phyloP scores from a whole-genome alignment of 2,797 vertebrate genomes.

The Sebastes wilsoni region DNA sequence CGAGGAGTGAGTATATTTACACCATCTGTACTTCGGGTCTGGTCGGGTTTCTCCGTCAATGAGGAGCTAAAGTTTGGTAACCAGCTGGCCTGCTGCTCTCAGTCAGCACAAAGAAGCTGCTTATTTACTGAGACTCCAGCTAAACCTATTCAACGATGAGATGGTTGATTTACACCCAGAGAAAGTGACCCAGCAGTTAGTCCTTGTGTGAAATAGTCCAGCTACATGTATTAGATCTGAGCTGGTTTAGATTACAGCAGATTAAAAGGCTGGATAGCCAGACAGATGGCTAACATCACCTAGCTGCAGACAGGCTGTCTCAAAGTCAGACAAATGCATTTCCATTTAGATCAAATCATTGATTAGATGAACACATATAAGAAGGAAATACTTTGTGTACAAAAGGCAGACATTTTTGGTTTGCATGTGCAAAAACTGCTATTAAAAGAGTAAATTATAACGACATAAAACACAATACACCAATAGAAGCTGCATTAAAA shows the following conservation, averaged over 20 bases:
- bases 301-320: slow-evolving; percentile 33
- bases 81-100: slow-evolving; percentile 69
- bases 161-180: neutral
- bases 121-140: slow-evolving; percentile 57
- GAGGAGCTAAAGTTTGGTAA: slow-evolving; percentile 28
- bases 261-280: slow-evolving; percentile 4
- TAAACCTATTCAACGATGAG: neutral
- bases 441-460: too few species aligned
- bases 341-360: neutral
- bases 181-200: neutral
- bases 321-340: neutral
- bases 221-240: neutral
- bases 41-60: neutral
- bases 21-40: neutral
- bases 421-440: too few species aligned
- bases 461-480: too few species aligned
- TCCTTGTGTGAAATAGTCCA: neutral
- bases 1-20: slow-evolving; percentile 75
- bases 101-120: slow-evolving; percentile 74
- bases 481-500: too few species aligned
- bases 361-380: neutral
- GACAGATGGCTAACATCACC: slow-evolving; percentile 53
- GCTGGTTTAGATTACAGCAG: neutral
- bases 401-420: too few species aligned
- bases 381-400: too few species aligned